phyloP scores from a whole-genome alignment of 2,888 invertebrate genomes.

The Marasmarcha lunaedactyla region DNA sequence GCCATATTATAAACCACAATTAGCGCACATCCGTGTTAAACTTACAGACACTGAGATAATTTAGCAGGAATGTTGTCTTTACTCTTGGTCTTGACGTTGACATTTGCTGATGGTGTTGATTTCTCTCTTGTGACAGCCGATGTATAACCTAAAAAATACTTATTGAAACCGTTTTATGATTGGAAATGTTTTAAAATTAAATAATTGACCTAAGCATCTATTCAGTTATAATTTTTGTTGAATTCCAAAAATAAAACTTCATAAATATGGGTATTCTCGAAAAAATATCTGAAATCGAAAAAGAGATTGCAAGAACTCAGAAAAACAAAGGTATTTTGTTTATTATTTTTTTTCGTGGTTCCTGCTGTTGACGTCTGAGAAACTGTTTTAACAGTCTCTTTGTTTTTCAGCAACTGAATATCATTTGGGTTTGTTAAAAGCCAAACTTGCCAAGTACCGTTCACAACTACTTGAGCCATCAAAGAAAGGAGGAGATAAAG shows the following conservation, averaged over 20 bases:
- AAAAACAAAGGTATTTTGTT: constrained; percentile 92
- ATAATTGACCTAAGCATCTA: not conserved
- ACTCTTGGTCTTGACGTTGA: too few relatives aligned
- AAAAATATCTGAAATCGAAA: constrained; percentile 98
- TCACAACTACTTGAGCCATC: constrained; percentile 94
- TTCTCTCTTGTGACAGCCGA: too few relatives aligned
- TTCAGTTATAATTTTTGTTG: too few relatives aligned
- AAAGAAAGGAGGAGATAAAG: constrained; percentile 91
- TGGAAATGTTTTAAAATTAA: too few relatives aligned
- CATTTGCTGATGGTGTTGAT: too few relatives aligned
- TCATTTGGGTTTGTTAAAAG: constrained; percentile 97
- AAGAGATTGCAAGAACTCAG: constrained; percentile 97
- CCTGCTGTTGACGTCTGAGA: not conserved
- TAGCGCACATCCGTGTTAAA: too few relatives aligned
- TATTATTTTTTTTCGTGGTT: too few relatives aligned
- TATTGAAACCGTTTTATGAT: too few relatives aligned
- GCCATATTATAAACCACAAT: too few relatives aligned
- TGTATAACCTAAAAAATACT: too few relatives aligned
- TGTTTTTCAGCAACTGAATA: constrained; percentile 91
- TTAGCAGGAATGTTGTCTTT: too few relatives aligned
- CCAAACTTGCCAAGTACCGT: constrained; percentile 94
- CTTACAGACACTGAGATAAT: too few relatives aligned
- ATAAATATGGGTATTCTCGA: constrained; percentile 95
- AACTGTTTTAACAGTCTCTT: not conserved
- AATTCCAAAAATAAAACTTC: constrained; percentile 2